These are phyloP conservation scores for Troglohyphantes excavatus DNA, from an alignment of 2,888 invertebrate species.

Conservation along the genomic window DNA sequence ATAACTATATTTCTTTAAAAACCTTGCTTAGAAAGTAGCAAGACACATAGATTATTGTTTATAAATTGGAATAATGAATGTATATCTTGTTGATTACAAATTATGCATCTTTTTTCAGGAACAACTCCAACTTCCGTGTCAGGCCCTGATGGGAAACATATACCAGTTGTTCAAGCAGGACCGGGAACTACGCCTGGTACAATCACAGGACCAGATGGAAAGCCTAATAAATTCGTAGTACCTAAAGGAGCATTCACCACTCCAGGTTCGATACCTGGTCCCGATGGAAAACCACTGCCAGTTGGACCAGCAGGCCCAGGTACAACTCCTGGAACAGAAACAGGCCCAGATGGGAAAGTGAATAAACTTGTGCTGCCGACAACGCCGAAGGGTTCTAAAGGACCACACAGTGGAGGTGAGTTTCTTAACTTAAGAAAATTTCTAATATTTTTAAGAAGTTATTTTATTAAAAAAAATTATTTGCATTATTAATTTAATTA, in stretches of 20 bases:
- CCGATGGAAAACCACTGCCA: slow-evolving; percentile 8
- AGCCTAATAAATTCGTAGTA: slow-evolving; percentile 3
- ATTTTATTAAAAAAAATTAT: too few species aligned
- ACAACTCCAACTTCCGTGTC: neutral
- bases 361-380: slow-evolving; percentile 12
- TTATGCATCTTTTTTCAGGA: neutral
- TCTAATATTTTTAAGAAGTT: too few species aligned
- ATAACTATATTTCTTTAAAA: too few species aligned
- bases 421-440: too few species aligned
- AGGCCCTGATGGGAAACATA: slow-evolving; percentile 20
- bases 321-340: slow-evolving; percentile 29
- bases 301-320: slow-evolving; percentile 45
- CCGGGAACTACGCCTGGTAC: slow-evolving; percentile 35
- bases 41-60: too few species aligned
- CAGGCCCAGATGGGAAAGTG: slow-evolving; percentile 18
- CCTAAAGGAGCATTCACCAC: slow-evolving; percentile 6
- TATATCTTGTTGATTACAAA: too few species aligned
- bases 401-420: too few species aligned
- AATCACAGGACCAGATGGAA: slow-evolving; percentile 25
- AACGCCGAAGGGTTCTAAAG: too few species aligned
- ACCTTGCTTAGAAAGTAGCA: neutral
- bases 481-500: too few species aligned
- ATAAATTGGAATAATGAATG: too few species aligned
- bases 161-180: slow-evolving; percentile 3
- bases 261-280: slow-evolving; percentile 41